phyloP scores from a whole-genome alignment of 2,888 invertebrate species.

The Oxystoma pomonae region DNA sequence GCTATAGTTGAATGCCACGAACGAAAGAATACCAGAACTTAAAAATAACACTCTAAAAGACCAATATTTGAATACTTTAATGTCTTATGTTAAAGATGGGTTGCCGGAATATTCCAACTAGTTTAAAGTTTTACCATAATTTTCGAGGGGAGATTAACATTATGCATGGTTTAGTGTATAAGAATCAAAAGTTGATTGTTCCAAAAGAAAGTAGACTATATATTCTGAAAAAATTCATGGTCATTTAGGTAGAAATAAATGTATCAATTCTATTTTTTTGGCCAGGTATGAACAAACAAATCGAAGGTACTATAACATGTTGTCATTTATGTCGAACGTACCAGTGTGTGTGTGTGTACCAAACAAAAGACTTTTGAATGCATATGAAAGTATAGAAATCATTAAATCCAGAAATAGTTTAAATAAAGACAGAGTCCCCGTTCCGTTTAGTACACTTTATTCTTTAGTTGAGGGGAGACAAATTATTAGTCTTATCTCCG shows the following conservation, averaged over 20 bases:
- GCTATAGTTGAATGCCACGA: neutral
- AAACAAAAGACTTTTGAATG: no score
- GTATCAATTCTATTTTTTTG: neutral
- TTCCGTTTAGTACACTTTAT: no score
- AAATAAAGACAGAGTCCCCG: no score
- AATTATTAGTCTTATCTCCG: no score
- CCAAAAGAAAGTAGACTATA: slow-evolving; percentile 1
- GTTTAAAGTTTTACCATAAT: slow-evolving; percentile 3
- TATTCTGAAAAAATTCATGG: slow-evolving; percentile 7
- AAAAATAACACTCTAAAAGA: slow-evolving; percentile 4
- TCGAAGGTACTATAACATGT: neutral
- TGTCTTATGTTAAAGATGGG: slow-evolving; percentile 6
- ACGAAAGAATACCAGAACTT: slow-evolving; percentile 6
- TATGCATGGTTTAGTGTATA: slow-evolving; percentile 4
- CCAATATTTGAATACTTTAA: slow-evolving; percentile 1
- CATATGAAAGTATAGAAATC: no score
- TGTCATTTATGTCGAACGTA: neutral
- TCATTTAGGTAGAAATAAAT: slow-evolving; percentile 7
- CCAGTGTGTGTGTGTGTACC: no score
- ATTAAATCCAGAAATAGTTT: no score
- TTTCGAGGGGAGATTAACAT: neutral
- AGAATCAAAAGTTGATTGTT: slow-evolving; percentile 3
- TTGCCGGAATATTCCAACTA: slow-evolving; percentile 6
- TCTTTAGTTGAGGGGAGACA: no score
- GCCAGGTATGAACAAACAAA: neutral